Evolutionary conservation across 1,140 invertebrate genomes (phyloP).

Genomic region (Penaeus vannamei): DNA sequence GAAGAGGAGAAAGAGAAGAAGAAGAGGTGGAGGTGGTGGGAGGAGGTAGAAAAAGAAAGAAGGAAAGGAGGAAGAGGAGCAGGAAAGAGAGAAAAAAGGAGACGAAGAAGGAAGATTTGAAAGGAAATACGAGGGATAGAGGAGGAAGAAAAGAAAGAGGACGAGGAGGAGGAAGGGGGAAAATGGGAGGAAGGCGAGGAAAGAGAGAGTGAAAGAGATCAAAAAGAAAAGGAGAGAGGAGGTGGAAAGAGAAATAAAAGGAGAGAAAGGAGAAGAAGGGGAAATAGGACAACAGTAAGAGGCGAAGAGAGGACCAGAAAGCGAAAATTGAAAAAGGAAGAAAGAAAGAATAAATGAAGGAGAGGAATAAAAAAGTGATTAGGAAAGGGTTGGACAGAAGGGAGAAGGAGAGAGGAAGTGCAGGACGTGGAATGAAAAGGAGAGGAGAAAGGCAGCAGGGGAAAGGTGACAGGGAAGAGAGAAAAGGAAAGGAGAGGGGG

Average conservation of each 20-base stretch:
- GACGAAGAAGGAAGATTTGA: too few relatives aligned
- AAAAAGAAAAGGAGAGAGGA: not conserved
- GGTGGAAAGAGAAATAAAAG: not conserved
- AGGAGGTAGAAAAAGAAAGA: too few relatives aligned
- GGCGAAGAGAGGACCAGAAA: not conserved
- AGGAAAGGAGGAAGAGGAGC: not conserved
- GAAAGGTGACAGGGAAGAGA: not conserved
- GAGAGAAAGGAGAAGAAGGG: not conserved
- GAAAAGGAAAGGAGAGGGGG: not conserved
- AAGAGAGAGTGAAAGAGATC: not conserved
- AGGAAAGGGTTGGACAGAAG: not conserved
- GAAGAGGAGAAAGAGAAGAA: not conserved
- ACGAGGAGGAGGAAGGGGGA: too few relatives aligned
- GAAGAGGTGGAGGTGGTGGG: not conserved
- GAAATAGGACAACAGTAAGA: too few relatives aligned
- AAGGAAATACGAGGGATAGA: not conserved
- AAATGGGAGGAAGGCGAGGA: not conserved
- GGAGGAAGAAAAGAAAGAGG: too few relatives aligned
- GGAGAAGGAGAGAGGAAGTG: too few relatives aligned
- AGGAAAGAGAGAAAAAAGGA: not conserved
- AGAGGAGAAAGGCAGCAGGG: not conserved
- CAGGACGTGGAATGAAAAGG: not conserved
- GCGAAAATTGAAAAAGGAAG: not conserved
- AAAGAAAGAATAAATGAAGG: not conserved
- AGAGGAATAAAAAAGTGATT: not conserved